Evolutionary conservation across 2,888 invertebrate species (phyloP), one percentile per base, ranked within the genome.

Genomic region (Ditula angustiorana): DNA sequence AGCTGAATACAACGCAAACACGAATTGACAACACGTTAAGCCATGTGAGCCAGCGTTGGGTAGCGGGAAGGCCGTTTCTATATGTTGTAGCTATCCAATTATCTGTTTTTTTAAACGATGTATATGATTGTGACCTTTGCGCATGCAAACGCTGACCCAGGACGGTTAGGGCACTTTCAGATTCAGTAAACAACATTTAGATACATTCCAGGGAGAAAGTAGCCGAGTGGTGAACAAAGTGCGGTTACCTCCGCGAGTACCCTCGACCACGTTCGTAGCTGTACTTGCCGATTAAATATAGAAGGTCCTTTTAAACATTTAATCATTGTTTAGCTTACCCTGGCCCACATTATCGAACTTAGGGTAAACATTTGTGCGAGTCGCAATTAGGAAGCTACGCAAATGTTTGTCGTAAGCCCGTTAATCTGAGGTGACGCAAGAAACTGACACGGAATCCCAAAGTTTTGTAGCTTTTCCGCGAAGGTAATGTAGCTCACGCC

Each of bases 401-500:
- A 53, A 64, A 64, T 64, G 47, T 64, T 64, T 64, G 50, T 46
- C 23, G 26, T 21, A 23, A 30, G 63, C 57, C 49, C 58, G 63
- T 53, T 37, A 46, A 59, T 53, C 59, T 59, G 47, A 26, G 59
- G 58, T 64, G 64, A 64, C 64, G 64, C 44, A 64, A 59, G 46
- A 30, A 58, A 58, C 58, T 46, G 52, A 46, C 46, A 37, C 58
- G 59, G 46, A 41, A 58, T 52, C 33, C 16, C 49, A 16, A 49
- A 56, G 21, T 41, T 35, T n/a, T 52, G 44, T 35, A 47, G 44
- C 49, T 37, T 57, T 62, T 50, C 19, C 21, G 53, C 21, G 52
- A 16, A 28, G 44, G 26, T 21, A 37, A 30, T 30, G 19, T 50
- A 30, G 11, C 19, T 28, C 47, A 49, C 13, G 47, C 26, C 10